Conservation (phyloP, 1,140 invertebrate genomes). For the Caenorhabditis elegans region DNA sequence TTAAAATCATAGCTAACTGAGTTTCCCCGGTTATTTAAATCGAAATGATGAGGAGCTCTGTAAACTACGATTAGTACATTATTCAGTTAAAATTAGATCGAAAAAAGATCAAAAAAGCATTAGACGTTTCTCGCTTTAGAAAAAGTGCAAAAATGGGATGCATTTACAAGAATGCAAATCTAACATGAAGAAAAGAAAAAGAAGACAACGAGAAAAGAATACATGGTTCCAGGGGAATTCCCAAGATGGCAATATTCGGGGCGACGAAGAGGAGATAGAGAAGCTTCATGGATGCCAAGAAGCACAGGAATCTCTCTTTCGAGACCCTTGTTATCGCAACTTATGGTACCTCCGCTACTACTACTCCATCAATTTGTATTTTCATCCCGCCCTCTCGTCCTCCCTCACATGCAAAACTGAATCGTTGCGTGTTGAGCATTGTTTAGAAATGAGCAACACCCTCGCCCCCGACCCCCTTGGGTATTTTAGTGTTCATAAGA, state of each 20-base stretch:
- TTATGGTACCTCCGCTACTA: not conserved
- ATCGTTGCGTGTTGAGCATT: slow-evolving; percentile 4
- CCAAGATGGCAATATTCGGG: not conserved
- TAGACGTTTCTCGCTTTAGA: not conserved
- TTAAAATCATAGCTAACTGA: too few relatives aligned
- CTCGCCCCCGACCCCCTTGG: not conserved
- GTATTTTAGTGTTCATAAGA: not conserved
- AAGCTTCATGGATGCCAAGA: not conserved
- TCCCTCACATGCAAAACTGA: not conserved
- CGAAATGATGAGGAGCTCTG: too few relatives aligned
- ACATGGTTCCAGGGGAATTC: not conserved
- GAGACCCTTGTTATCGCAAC: slow-evolving; percentile 26
- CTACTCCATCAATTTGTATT: slow-evolving; percentile 5
- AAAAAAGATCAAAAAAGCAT: not conserved
- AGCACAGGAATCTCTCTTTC: not conserved
- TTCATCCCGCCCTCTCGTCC: not conserved
- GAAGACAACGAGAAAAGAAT: slow-evolving; percentile 32
- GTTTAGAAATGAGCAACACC: slow-evolving; percentile 1
- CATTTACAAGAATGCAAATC: not conserved
- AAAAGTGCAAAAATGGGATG: not conserved
- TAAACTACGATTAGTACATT: too few relatives aligned
- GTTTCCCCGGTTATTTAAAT: too few relatives aligned
- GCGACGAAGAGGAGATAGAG: not conserved
- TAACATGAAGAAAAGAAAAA: not conserved
- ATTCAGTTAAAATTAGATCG: not conserved